These are phyloP conservation scores for Electrophaes corylata DNA, from an alignment of 2,888 invertebrate species.

Conservation along the genomic window DNA sequence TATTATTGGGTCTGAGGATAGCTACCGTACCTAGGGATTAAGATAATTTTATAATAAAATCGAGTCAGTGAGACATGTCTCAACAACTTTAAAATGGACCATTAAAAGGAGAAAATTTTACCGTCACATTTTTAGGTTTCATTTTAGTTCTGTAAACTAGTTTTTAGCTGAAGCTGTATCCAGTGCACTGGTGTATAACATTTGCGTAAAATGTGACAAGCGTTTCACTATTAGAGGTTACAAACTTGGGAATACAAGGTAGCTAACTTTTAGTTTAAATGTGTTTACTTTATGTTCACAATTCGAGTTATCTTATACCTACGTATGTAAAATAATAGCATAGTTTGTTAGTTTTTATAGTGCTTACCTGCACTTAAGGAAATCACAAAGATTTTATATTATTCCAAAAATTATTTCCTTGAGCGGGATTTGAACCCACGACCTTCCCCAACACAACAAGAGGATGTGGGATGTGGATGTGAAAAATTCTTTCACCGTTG, in stretches of 20 bases:
- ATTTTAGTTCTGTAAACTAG: background rate
- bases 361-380: no score
- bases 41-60: no score
- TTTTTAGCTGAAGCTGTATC: background rate
- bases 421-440: no score
- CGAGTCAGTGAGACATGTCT: background rate
- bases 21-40: no score
- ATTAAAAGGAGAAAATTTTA: background rate
- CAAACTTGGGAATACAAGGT: constrained; percentile 18
- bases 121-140: background rate
- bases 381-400: no score
- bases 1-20: no score
- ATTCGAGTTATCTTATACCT: no score
- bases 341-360: no score
- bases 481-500: no score
- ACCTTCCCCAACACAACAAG: no score
- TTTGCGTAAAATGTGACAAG: constrained; percentile 8
- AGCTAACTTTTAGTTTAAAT: constrained; percentile 16
- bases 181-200: background rate
- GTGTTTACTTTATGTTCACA: constrained; percentile 22
- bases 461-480: no score
- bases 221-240: constrained; percentile 15
- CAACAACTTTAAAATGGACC: background rate
- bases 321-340: background rate
- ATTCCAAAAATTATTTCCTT: no score